Evolutionary conservation across 2,888 invertebrate genomes (phyloP), one percentile per base, ranked within the genome.

Genomic region (Watsonalla cultraria): DNA sequence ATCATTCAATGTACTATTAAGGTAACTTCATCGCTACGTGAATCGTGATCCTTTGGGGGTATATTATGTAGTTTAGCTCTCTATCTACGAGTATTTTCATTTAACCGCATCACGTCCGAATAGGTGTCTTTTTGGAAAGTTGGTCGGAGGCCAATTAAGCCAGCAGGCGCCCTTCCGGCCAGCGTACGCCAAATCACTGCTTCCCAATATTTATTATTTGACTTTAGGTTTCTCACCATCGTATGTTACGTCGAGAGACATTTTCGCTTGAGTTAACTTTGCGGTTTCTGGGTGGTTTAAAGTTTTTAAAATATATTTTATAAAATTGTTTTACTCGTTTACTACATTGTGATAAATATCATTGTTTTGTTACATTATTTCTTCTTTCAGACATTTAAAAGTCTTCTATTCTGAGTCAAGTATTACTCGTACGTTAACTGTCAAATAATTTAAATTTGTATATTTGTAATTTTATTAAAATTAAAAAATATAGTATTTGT

Each of bases 131-230:
- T 83, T 81, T 75, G 66, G 72, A 61, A 75, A 84, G 78, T 86
- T 86, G 82, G 85, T 84, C 76, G 72, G 69, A 59, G 66, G 80
- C 86, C 86, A 88, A 88, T 86, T 86, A 86, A 82, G 78, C 73
- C 71, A 79, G 66, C 70, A 76, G 79, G 79, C 78, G 75, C 76
- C 78, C 76, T 80, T 82, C 84, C 83, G 74, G 67, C 68, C 62
- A 59, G 57, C 61, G 58, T 68, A 70, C 72, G 67, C 71, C 68
- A 78, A 80, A 81, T 76, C 68, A 70, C 60, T 66, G 61, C 64
- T 55, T 58, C 52, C 62, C 66, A 70, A 72, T 73, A 73, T 74
- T 70, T 74, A 68, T 72, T 58, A 63, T 39, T 37, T n/a, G 57
- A 55, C 48, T 62, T 57, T 11, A 11, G 42, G 42, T 42, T 42